These are phyloP conservation scores for Ctenochaetus hawaiiensis DNA, from an alignment of 2,797 vertebrate species.

Conservation along the genomic window DNA sequence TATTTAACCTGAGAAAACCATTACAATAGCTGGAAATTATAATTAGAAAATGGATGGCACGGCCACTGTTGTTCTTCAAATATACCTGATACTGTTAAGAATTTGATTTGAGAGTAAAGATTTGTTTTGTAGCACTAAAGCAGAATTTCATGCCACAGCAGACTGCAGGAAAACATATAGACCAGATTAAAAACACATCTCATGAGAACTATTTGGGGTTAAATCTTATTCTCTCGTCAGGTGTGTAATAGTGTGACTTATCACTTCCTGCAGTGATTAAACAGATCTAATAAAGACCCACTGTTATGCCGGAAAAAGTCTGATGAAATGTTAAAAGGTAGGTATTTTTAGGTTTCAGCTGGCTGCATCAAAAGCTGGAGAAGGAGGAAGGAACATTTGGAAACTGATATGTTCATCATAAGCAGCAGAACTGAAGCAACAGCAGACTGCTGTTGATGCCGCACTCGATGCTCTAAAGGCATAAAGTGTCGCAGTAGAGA, in stretches of 20 bases:
- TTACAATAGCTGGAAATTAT: slow-evolving; percentile 24
- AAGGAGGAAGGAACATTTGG: slow-evolving; percentile 12
- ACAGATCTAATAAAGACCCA: not conserved
- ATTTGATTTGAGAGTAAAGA: slow-evolving; percentile 26
- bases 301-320: slow-evolving; percentile 1
- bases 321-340: slow-evolving; percentile 30
- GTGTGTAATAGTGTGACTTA: slow-evolving; percentile 20
- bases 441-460: slow-evolving; percentile 10
- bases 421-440: slow-evolving; percentile 8
- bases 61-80: not conserved
- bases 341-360: slow-evolving; percentile 52
- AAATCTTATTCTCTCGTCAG: slow-evolving; percentile 4
- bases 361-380: slow-evolving; percentile 28
- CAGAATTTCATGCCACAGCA: not conserved
- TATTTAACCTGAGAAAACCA: slow-evolving; percentile 44
- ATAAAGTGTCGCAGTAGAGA: slow-evolving; percentile 12
- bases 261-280: slow-evolving; percentile 20
- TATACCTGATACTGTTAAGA: not conserved
- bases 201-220: not conserved
- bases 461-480: slow-evolving; percentile 4
- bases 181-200: not conserved
- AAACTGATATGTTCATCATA: slow-evolving; percentile 5
- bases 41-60: slow-evolving; percentile 21
- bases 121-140: slow-evolving; percentile 6
- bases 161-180: slow-evolving; percentile 4